Evolutionary conservation across 2,888 invertebrate species (phyloP).

Genomic region (Andricus quercusramuli): DNA sequence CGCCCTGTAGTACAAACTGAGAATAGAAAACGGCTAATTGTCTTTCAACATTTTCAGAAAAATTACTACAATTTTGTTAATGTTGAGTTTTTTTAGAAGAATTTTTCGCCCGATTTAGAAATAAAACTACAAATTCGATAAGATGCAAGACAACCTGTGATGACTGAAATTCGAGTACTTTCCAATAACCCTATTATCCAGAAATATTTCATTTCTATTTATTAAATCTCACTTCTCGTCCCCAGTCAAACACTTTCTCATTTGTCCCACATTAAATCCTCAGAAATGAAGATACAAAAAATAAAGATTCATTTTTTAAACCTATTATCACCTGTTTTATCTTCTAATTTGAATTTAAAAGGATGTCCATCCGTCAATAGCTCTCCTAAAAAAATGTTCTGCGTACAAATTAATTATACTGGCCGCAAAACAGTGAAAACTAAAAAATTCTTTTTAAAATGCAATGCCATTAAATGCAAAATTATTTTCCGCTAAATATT

Average conservation of each 20-base stretch:
- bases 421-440: background rate
- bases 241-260: background rate
- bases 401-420: background rate
- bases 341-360: background rate
- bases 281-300: background rate
- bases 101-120: too few relatives aligned
- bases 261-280: background rate
- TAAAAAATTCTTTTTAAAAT: background rate
- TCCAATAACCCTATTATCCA: background rate
- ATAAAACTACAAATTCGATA: too few relatives aligned
- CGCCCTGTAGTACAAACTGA: too few relatives aligned
- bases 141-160: too few relatives aligned
- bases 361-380: background rate
- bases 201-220: background rate
- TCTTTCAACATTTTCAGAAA: too few relatives aligned
- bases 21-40: too few relatives aligned
- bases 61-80: too few relatives aligned
- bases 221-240: background rate
- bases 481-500: background rate
- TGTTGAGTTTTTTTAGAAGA: too few relatives aligned
- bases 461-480: background rate
- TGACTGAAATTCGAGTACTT: background rate
- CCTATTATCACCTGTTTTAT: background rate
- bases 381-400: background rate
- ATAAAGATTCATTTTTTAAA: background rate